phyloP scores from a whole-genome alignment of 37 sponge, comb jelly and placozoan species.

The Hormiphora californensis region DNA sequence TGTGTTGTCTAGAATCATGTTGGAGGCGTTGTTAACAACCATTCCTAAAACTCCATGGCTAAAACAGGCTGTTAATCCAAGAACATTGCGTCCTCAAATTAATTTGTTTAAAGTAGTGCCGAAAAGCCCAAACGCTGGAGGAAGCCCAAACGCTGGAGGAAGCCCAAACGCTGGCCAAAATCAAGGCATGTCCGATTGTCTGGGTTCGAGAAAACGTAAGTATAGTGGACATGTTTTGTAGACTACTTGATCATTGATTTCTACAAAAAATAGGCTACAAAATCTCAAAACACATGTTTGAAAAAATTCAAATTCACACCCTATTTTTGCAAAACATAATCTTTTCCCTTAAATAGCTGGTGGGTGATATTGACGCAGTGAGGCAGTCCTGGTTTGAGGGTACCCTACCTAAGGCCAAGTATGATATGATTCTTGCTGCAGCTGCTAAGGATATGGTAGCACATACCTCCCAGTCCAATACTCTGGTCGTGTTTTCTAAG shows the following conservation, averaged over 20 bases:
- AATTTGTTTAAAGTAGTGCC: no score
- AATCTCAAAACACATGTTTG: no score
- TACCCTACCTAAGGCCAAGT: constrained; percentile 1
- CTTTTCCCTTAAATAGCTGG: background rate
- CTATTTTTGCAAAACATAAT: background rate
- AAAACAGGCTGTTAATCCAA: no score
- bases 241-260: no score
- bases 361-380: background rate
- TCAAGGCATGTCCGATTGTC: background rate
- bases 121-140: no score
- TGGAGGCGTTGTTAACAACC: no score
- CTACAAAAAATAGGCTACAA: no score
- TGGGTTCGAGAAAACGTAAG: background rate
- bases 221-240: no score
- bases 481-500: background rate
- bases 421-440: background rate
- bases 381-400: constrained; percentile 17
- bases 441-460: background rate
- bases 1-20: no score
- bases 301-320: no score
- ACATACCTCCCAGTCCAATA: background rate
- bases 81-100: no score
- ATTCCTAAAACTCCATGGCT: no score
- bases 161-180: background rate
- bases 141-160: background rate